phyloP scores from a whole-genome alignment of 2,113 vertebrate species.

The Jacana jacana region DNA sequence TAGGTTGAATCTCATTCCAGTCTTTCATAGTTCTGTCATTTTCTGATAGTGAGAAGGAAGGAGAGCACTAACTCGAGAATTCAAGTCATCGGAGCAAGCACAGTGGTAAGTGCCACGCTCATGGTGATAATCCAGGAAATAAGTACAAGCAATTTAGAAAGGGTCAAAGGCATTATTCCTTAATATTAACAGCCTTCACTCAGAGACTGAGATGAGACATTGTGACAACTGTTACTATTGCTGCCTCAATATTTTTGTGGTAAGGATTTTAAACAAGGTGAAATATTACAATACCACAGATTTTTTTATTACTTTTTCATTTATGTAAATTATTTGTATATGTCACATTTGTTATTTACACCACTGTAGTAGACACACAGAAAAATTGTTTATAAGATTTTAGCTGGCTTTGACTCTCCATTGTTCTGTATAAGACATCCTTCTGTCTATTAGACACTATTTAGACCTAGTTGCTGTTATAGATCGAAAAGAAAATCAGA shows the following conservation, averaged over 20 bases:
- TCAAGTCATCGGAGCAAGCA: neutral
- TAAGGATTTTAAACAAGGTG: neutral
- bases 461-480: neutral
- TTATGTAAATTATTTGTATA: neutral
- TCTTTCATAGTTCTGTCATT: neutral
- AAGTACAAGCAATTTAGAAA: neutral
- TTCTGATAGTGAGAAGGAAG: neutral
- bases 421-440: accelerated
- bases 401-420: neutral
- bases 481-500: neutral
- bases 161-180: neutral
- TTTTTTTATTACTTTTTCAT: neutral
- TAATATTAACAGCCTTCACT: neutral
- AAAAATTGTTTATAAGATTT: neutral
- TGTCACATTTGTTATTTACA: neutral
- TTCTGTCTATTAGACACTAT: neutral
- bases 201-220: neutral
- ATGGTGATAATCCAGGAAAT: neutral
- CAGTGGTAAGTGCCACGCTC: neutral
- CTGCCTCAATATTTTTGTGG: neutral
- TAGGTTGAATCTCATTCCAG: neutral
- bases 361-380: neutral
- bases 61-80: neutral
- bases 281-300: neutral
- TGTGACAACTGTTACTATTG: neutral